These are phyloP conservation scores for Dreissena rostriformis DNA, from an alignment of 1,140 invertebrate genomes.

Conservation along the genomic window DNA sequence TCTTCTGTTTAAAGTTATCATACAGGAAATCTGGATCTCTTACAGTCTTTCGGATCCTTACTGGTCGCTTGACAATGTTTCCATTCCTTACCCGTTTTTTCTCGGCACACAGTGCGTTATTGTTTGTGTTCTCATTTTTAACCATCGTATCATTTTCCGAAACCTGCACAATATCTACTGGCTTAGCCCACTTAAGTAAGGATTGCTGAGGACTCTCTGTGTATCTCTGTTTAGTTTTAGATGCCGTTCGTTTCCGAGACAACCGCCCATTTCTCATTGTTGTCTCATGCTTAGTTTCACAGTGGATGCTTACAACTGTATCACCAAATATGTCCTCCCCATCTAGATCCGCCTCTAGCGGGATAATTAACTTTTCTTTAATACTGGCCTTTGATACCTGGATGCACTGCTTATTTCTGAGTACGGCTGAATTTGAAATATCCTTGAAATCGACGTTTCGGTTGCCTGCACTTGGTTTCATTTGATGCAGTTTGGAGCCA, in stretches of 20 bases:
- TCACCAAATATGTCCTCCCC: constrained; percentile 7
- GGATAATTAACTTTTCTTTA: constrained; percentile 50
- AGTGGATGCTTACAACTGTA: not conserved
- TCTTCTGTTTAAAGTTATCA: constrained; percentile 1
- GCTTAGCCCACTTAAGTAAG: constrained; percentile 43
- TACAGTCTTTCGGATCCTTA: not conserved
- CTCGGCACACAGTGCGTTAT: not conserved
- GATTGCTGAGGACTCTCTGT: constrained; percentile 29
- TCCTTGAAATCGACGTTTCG: constrained; percentile 43
- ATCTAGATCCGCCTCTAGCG: constrained; percentile 32
- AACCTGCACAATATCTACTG: not conserved
- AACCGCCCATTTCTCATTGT: constrained; percentile 15
- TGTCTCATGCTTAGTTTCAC: not conserved
- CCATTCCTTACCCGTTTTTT: not conserved
- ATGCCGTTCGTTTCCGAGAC: constrained; percentile 7
- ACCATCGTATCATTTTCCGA: not conserved
- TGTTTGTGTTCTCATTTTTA: not conserved
- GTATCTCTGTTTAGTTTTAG: constrained; percentile 14
- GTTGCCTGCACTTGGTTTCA: not conserved
- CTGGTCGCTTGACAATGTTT: no score
- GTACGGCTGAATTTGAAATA: constrained; percentile 44
- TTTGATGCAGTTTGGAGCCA: not conserved
- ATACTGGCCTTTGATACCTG: not conserved
- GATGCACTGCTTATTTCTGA: constrained; percentile 14
- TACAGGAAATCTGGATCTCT: constrained; percentile 1